Evolutionary conservation across 2,113 vertebrate genomes (phyloP).

Genomic region (Sardina pilchardus): DNA sequence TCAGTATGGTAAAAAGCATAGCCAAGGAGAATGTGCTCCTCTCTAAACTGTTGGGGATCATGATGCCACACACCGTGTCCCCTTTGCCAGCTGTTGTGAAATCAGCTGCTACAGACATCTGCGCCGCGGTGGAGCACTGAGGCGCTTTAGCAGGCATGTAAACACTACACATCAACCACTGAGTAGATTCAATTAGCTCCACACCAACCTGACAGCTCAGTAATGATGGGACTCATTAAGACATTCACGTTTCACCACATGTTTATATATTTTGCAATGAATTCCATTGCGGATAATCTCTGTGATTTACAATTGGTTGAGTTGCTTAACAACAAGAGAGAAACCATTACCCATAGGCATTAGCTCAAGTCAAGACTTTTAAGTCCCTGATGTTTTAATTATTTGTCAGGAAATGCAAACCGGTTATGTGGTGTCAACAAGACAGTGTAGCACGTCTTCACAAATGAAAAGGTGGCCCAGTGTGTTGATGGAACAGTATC

Average conservation of each 20-base stretch:
- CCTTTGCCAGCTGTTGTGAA: not conserved
- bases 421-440: not conserved
- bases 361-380: not conserved
- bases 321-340: not conserved
- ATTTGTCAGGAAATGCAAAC: not conserved
- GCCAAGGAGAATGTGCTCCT: not conserved
- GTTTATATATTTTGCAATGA: not conserved
- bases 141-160: not conserved
- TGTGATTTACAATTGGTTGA: not conserved
- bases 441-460: not conserved
- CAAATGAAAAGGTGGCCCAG: not conserved
- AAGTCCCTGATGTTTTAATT: not conserved
- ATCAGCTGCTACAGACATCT: not conserved
- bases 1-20: not conserved
- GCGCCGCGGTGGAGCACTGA: not conserved
- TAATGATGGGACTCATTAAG: conserved; percentile 8
- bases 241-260: not conserved
- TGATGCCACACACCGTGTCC: not conserved
- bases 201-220: not conserved
- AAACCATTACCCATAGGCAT: not conserved
- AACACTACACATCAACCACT: not conserved
- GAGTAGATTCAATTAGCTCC: not conserved
- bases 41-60: not conserved
- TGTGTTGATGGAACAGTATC: not conserved
- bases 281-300: not conserved